Evolutionary conservation across 2,888 invertebrate species (phyloP).

Genomic region (Sesia apiformis): DNA sequence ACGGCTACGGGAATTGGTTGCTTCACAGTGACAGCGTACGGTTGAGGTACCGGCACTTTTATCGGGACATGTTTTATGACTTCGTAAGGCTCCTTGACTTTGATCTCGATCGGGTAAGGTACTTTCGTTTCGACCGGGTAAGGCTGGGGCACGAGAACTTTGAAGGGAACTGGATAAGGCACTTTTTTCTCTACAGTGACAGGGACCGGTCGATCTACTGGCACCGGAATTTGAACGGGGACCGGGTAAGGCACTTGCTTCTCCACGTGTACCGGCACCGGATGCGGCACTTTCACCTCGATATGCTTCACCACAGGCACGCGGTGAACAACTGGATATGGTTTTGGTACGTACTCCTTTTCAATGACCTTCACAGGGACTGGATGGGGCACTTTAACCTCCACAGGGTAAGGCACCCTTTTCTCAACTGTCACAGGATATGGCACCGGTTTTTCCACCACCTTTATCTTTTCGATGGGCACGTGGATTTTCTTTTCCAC

Average conservation of each 20-base stretch:
- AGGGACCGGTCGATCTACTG: constrained; percentile 49
- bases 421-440: constrained; percentile 63
- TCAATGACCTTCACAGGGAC: constrained; percentile 68
- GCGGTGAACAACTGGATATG: constrained; percentile 60
- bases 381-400: constrained; percentile 58
- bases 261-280: constrained; percentile 48
- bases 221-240: constrained; percentile 40
- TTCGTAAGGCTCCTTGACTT: constrained; percentile 55
- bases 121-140: constrained; percentile 73
- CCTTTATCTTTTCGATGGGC: constrained; percentile 38
- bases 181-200: constrained; percentile 57
- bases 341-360: constrained; percentile 64
- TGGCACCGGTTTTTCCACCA: constrained; percentile 39
- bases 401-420: constrained; percentile 59
- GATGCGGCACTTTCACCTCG: constrained; percentile 56
- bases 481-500: constrained; percentile 59
- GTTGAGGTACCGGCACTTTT: constrained; percentile 55
- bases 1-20: constrained; percentile 65
- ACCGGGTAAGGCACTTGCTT: constrained; percentile 60
- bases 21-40: constrained; percentile 70
- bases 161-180: constrained; percentile 58
- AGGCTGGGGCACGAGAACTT: constrained; percentile 57
- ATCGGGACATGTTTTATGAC: constrained; percentile 58
- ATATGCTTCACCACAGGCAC: constrained; percentile 55
- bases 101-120: constrained; percentile 64